These are phyloP conservation scores for Heliconius hortense DNA, from an alignment of 2,888 invertebrate genomes.

Conservation along the genomic window DNA sequence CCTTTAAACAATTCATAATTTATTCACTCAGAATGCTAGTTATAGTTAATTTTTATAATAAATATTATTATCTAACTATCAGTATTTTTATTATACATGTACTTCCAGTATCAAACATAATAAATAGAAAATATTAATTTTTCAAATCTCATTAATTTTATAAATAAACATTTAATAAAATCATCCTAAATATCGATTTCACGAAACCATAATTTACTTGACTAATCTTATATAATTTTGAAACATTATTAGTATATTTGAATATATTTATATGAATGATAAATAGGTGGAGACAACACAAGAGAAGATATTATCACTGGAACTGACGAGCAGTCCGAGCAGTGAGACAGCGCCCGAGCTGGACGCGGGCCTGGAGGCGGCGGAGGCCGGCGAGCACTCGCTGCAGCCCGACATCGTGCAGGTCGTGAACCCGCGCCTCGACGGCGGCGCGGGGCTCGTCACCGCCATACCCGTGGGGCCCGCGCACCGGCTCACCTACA, in stretches of 20 bases:
- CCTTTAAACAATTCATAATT: background rate
- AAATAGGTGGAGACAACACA: conserved; percentile 92
- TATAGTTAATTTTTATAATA: background rate
- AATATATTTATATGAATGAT: background rate
- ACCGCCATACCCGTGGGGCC: conserved; percentile 77
- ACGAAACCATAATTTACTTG: background rate
- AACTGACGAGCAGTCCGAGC: conserved; percentile 86
- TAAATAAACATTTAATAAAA: conserved; percentile 1
- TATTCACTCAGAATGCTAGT: background rate
- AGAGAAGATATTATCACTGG: conserved; percentile 95
- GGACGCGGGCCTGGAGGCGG: conserved; percentile 55
- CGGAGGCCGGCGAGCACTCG: conserved; percentile 73
- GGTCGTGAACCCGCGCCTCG: conserved; percentile 77
- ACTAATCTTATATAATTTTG: background rate
- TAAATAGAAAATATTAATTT: background rate
- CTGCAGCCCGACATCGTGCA: conserved; percentile 81
- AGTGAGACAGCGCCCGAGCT: conserved; percentile 81
- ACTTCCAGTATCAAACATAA: background rate
- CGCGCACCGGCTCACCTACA: conserved; percentile 67
- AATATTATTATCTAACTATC: background rate
- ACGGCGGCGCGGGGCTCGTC: conserved; percentile 74
- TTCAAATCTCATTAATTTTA: background rate
- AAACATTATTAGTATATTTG: too few species aligned
- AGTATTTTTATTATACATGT: background rate
- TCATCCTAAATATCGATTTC: conserved; percentile 3